Percentiles rank a stretch among this genome's conserved stretches.
Evolutionary conservation across 37 sponge, comb jelly and placozoan species (phyloP).

Genomic region (Cladorhizidae sp.): DNA sequence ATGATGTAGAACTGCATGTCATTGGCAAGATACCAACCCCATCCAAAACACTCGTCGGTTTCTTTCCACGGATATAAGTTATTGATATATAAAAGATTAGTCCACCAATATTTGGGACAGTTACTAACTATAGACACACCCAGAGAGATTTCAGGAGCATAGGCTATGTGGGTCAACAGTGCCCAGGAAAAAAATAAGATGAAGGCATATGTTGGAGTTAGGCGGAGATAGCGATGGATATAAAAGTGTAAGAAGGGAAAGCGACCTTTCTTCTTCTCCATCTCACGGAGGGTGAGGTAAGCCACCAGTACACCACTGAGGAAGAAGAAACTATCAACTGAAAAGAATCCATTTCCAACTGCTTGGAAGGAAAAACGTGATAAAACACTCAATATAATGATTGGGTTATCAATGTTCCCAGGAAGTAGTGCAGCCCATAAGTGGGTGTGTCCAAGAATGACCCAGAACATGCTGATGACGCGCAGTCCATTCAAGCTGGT

Average conservation of each 20-base stretch:
- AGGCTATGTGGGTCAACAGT: slow-evolving; percentile 17
- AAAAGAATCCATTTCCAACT: slow-evolving; percentile 49
- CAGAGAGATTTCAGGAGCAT: neutral
- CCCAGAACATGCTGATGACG: slow-evolving; percentile 87
- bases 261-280: slow-evolving; percentile 43
- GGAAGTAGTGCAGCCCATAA: slow-evolving; percentile 12
- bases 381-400: neutral
- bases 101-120: too few relatives aligned
- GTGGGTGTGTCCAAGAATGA: slow-evolving; percentile 65
- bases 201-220: slow-evolving; percentile 69
- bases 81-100: too few relatives aligned
- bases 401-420: slow-evolving; percentile 1
- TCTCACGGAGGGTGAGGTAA: too few relatives aligned
- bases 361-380: slow-evolving; percentile 46
- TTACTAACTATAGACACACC: too few relatives aligned
- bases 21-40: too few relatives aligned
- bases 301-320: too few relatives aligned
- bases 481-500: slow-evolving; percentile 76
- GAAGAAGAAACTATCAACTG: slow-evolving; percentile 80
- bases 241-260: slow-evolving; percentile 72
- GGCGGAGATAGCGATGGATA: slow-evolving; percentile 71
- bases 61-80: too few relatives aligned
- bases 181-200: slow-evolving; percentile 61
- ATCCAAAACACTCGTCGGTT: too few relatives aligned
- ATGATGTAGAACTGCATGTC: too few relatives aligned